Base-by-base conservation (phyloP, 2,888 invertebrate species). In the Perizoma affinitatum region DNA sequence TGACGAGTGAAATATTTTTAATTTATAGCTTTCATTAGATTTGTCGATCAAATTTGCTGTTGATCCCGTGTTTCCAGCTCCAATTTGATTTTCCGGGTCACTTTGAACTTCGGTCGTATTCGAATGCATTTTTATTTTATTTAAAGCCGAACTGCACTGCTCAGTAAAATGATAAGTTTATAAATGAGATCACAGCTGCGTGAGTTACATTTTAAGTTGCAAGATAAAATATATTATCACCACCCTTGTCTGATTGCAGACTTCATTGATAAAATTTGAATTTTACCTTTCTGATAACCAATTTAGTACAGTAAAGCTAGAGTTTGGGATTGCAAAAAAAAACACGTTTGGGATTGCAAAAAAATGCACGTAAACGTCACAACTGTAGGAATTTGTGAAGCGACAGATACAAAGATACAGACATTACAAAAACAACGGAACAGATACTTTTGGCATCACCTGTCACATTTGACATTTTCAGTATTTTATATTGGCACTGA, bases 1-100 rank as follows among this genome's bases (percentile, higher is more conserved):
- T 1, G 81, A 66, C 1, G 81, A 78, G 44, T 82, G 76, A 56
- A 83, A 82, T 48, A 84, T 79, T 43, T 74, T 81, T 9, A 87
- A 57, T 4, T 70, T 71, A 58, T 84, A 81, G 54, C 68, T 68
- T 50, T 71, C 66, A 6, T 61, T 65, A 38, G 63, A 61, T 52
- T 47, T 52, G 10, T 60, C 46, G 10, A 63, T 44, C 6, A 66
- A 55, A 45, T 61, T 52, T 5, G 49, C 43, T 1, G 62, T 56
- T 3, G 68, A 63, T 5, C 49, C 48, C 5, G 45, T 56, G 22
- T 61, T 54, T 42, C 55, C 57, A 11, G 22, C 54, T 36, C 6
- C 52, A 54, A 53, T 42, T 58, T 61, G 60, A 55, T 54, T 63
- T 60, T 78, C 74, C 10, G 73, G 66, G 46, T 72, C 74, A 5